Percentiles rank a stretch among this genome's conserved stretches.
phyloP scores from a whole-genome alignment of 1,140 invertebrate genomes.

The Arion vulgaris region DNA sequence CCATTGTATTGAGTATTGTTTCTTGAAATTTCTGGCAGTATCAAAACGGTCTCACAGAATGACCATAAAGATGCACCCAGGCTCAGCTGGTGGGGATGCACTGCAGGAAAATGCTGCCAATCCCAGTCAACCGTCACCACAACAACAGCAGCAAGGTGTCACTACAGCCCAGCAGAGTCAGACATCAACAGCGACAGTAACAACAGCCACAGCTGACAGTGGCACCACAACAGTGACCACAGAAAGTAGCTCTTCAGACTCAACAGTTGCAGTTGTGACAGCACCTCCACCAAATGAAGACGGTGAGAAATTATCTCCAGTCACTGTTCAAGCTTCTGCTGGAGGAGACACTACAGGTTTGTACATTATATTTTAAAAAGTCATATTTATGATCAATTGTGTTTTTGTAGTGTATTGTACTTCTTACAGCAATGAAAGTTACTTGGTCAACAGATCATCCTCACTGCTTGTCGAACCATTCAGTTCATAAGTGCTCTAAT shows the following conservation, averaged over 20 bases:
- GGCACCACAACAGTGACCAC: conserved; percentile 17
- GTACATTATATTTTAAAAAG: background rate
- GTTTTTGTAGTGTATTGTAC: too few species aligned
- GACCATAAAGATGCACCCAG: conserved; percentile 72
- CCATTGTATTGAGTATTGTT: background rate
- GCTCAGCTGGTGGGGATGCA: conserved; percentile 68
- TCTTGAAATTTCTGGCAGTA: conserved; percentile 29
- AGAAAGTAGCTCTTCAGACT: background rate
- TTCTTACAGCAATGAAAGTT: too few species aligned
- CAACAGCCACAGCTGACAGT: conserved; percentile 2
- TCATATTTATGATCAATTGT: too few species aligned
- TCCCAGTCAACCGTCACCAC: conserved; percentile 29
- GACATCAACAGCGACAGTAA: conserved; percentile 17
- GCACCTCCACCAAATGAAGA: conserved; percentile 23
- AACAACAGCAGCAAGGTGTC: conserved; percentile 44
- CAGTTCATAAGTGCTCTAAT: too few species aligned
- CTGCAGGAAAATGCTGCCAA: conserved; percentile 63
- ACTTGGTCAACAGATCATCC: too few species aligned
- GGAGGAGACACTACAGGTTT: conserved; percentile 36
- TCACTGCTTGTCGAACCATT: too few species aligned
- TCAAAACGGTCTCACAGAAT: conserved; percentile 50
- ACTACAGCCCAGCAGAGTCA: conserved; percentile 26
- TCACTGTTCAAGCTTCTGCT: background rate
- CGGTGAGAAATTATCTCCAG: conserved; percentile 25
- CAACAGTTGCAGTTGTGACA: background rate